Conservation (phyloP, 2,797 vertebrate genomes). For the Chrysocyon brachyurus region DNA sequence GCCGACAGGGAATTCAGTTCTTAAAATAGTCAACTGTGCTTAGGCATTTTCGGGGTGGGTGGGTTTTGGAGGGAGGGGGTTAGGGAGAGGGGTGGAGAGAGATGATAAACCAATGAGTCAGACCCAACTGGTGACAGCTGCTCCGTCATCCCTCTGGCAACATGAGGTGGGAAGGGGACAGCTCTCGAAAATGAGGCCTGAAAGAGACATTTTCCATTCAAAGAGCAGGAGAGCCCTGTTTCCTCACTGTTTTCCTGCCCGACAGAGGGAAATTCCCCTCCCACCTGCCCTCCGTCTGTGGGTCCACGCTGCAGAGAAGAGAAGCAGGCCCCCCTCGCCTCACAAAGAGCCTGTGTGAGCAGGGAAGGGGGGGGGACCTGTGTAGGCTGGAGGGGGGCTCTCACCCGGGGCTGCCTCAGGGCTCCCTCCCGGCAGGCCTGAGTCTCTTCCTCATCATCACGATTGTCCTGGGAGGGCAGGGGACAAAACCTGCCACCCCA, state of each 20-base stretch:
- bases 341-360: neutral
- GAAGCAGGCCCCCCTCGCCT: neutral
- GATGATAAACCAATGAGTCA: conserved; percentile 75
- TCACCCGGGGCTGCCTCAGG: neutral
- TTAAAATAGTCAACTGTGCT: conserved; percentile 88
- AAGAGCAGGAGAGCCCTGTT: neutral
- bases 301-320: neutral
- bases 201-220: neutral
- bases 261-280: neutral
- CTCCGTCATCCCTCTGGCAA: neutral
- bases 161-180: neutral
- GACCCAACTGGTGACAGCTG: conserved; percentile 62
- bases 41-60: conserved; percentile 74
- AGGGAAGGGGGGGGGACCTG: accelerated
- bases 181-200: neutral
- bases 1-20: conserved; percentile 87
- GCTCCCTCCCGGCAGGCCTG: neutral
- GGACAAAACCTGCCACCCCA: neutral
- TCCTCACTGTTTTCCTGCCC: neutral
- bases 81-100: conserved; percentile 67
- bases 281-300: neutral
- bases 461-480: accelerated
- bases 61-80: conserved; percentile 43
- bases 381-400: no score
- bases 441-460: accelerated